Evolutionary conservation across 2,113 vertebrate genomes (phyloP).

Genomic region (Nannobrachium achirus): DNA sequence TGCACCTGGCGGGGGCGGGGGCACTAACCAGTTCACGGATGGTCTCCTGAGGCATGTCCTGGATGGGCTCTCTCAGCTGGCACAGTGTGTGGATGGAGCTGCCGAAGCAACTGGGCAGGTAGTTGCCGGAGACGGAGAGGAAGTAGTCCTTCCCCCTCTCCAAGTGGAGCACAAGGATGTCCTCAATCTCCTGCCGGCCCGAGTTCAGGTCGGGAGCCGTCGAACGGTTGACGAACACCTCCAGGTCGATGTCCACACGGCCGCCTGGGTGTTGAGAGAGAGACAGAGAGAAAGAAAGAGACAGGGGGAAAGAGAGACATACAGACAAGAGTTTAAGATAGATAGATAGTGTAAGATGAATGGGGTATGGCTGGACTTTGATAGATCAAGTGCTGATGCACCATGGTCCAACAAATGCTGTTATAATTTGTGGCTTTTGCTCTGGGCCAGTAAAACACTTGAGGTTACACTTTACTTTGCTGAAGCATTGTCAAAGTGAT

Average conservation of each 20-base stretch:
- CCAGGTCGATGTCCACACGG: slow-evolving; percentile 85
- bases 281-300: neutral
- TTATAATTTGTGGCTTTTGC: neutral
- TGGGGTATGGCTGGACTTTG: neutral
- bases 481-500: too few species aligned
- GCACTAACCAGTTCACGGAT: slow-evolving; percentile 85
- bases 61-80: slow-evolving; percentile 88
- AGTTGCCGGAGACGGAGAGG: slow-evolving; percentile 89
- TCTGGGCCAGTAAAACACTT: neutral
- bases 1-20: neutral
- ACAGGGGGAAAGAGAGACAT: too few species aligned
- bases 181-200: slow-evolving; percentile 88
- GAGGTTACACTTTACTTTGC: neutral
- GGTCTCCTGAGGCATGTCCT: slow-evolving; percentile 83
- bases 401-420: neutral
- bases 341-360: too few species aligned
- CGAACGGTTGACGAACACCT: slow-evolving; percentile 93
- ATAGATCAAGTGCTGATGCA: neutral
- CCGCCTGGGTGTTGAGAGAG: slow-evolving; percentile 77
- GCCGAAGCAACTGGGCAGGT: slow-evolving; percentile 94
- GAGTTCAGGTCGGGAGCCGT: slow-evolving; percentile 89
- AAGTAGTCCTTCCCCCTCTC: slow-evolving; percentile 95
- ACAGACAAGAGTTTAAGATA: too few species aligned
- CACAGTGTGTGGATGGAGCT: slow-evolving; percentile 86
- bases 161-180: slow-evolving; percentile 94